These are phyloP conservation scores for Nothobranchius furzeri DNA, from an alignment of 2,113 vertebrate genomes.

Conservation along the genomic window DNA sequence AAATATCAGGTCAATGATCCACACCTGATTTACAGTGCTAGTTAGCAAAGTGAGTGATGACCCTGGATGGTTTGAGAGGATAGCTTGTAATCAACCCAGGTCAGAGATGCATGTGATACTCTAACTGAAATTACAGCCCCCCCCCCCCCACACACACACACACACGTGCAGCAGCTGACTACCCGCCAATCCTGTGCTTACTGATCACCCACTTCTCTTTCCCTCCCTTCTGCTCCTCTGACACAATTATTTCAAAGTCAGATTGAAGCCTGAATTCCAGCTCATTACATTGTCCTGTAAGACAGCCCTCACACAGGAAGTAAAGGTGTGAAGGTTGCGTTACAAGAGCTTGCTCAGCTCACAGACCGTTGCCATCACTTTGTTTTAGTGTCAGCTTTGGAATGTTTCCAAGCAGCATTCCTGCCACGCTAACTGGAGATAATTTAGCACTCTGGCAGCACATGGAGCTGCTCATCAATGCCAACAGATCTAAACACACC, in stretches of 20 bases:
- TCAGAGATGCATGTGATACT: slow-evolving; percentile 53
- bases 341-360: slow-evolving; percentile 45
- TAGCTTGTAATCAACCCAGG: slow-evolving; percentile 58
- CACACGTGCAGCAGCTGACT: slow-evolving; percentile 27
- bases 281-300: slow-evolving; percentile 53
- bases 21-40: slow-evolving; percentile 69
- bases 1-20: slow-evolving; percentile 67
- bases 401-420: slow-evolving; percentile 35
- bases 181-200: slow-evolving; percentile 32
- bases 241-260: slow-evolving; percentile 33
- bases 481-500: slow-evolving; percentile 1
- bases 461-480: slow-evolving; percentile 18
- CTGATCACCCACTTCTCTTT: slow-evolving; percentile 4
- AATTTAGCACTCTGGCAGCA: slow-evolving; percentile 36
- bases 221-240: slow-evolving; percentile 6
- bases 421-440: slow-evolving; percentile 53
- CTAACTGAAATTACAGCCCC: slow-evolving; percentile 59
- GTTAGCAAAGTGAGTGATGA: slow-evolving; percentile 77
- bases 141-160: not conserved
- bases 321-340: slow-evolving; percentile 47
- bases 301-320: slow-evolving; percentile 39
- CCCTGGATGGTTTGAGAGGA: slow-evolving; percentile 45
- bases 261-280: slow-evolving; percentile 47
- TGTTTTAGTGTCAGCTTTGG: slow-evolving; percentile 51
- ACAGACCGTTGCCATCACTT: slow-evolving; percentile 52